Base-by-base conservation (phyloP, 2,797 vertebrate genomes). In the Botia kubotai region DNA sequence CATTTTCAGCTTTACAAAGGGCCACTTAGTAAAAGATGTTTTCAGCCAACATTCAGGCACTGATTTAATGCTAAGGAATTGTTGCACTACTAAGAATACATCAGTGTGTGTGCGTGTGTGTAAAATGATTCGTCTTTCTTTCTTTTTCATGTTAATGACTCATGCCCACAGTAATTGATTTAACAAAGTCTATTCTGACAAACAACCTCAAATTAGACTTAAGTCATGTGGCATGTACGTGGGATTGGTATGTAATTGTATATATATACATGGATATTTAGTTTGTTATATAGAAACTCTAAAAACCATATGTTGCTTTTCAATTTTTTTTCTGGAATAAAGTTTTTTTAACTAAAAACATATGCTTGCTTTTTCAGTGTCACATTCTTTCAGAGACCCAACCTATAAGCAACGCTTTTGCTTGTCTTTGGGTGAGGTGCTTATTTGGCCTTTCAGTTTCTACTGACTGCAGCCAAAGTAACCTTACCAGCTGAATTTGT, bases 401-500 rank as follows among this genome's bases (percentile, higher is more conserved):
- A 12, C 12, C 19, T 16, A 67, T 6, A 77, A 62, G n/a, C 13
- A 48, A 13, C 10, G 17, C 52, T 69, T 74, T 83, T 50, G 73
- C 26, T 83, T 80, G 74, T 62, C 66, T 87, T 73, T 78, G 72
- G 76, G 60, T 86, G 66, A 79, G 50, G n/a, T 69, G 67, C 63
- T 52, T 52, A n/a, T 85, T 36, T 72, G 70, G 80, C 73, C 73
- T 78, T 68, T 53, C 67, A 26, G 39, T 50, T 8, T 77, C 81
- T 55, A 53, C 60, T 79, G 72, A 57, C 66, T 55, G 60, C 83
- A 63, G 53, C 76, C 75, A 11, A 86, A 85, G 82, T 79, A 75
- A 57, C 72, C 79, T 88, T 86, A 82, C 80, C 75, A 69, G 74
- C 86, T 81, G 76, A 83, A 57, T 72, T 29, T 19, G 29, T 71